Conservation (phyloP, 1,140 invertebrate species). For the Oryzaephilus surinamensis region DNA sequence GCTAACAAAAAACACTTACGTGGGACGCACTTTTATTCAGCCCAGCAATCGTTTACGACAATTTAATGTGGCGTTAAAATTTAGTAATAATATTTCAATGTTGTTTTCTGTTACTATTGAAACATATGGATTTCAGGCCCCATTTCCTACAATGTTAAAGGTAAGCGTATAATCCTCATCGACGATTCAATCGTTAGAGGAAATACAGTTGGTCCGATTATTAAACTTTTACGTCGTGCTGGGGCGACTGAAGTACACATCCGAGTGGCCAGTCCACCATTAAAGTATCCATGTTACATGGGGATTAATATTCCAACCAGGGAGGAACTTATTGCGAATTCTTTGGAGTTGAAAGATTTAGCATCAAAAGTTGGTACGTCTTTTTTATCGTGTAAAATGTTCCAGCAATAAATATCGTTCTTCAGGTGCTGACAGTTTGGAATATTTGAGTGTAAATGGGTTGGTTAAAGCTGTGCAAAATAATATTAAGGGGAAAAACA, state of each 20-base stretch:
- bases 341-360: slow-evolving; percentile 59
- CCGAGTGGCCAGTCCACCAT: slow-evolving; percentile 88
- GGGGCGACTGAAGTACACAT: slow-evolving; percentile 95
- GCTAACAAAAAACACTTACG: slow-evolving; percentile 91
- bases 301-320: slow-evolving; percentile 96
- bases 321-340: slow-evolving; percentile 92
- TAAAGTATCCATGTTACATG: slow-evolving; percentile 96
- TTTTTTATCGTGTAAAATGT: not conserved
- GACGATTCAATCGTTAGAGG: slow-evolving; percentile 97
- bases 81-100: slow-evolving; percentile 38
- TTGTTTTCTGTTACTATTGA: slow-evolving; percentile 1
- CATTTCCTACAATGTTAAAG: slow-evolving; percentile 77
- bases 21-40: slow-evolving; percentile 95
- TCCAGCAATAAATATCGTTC: not conserved
- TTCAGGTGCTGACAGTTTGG: slow-evolving; percentile 79
- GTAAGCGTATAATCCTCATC: slow-evolving; percentile 79
- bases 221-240: slow-evolving; percentile 81
- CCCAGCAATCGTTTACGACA: slow-evolving; percentile 82
- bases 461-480: slow-evolving; percentile 75
- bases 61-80: slow-evolving; percentile 91
- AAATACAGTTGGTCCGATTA: slow-evolving; percentile 95
- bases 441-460: slow-evolving; percentile 88
- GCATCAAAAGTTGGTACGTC: slow-evolving; percentile 75
- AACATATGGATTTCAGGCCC: slow-evolving; percentile 49
- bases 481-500: slow-evolving; percentile 53